phyloP scores from a whole-genome alignment of 92 coral and sea anemone genomes.

The Palythoa caribaeorum region DNA sequence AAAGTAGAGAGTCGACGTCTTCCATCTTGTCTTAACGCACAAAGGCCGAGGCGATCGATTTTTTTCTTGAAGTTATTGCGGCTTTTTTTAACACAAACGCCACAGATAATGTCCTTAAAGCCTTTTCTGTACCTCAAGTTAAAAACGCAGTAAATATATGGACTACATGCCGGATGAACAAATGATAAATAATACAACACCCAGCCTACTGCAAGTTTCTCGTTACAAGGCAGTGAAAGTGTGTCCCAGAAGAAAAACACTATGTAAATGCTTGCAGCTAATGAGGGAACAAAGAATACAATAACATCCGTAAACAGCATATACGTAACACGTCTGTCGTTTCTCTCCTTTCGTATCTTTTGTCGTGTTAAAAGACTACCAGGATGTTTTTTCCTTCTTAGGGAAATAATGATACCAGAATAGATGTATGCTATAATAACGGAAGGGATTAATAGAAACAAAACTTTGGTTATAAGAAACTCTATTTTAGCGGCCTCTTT shows the following conservation, averaged over 20 bases:
- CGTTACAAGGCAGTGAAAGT: not conserved
- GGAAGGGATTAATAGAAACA: not conserved
- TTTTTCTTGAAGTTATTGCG: not conserved
- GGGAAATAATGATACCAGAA: not conserved
- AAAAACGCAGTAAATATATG: conserved; percentile 9
- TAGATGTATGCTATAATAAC: not conserved
- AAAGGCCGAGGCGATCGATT: too few relatives aligned
- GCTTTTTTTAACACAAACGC: not conserved
- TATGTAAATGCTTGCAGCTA: not conserved
- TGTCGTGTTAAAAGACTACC: not conserved
- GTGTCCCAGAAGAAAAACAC: not conserved
- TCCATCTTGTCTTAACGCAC: not conserved
- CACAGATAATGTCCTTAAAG: not conserved
- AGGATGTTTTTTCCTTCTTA: not conserved
- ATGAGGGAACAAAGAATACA: conserved; percentile 1
- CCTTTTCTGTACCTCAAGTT: conserved; percentile 8
- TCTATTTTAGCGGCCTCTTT: not conserved
- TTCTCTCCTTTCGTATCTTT: conserved; percentile 2
- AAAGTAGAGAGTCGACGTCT: not conserved
- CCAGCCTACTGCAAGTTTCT: not conserved
- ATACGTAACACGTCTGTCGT: not conserved
- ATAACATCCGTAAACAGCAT: conserved; percentile 4
- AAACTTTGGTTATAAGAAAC: not conserved
- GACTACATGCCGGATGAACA: conserved; percentile 3
- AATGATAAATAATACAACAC: not conserved